A percentile compares a stretch with the other conserved stretches of the same genome.
Evolutionary conservation across 2,797 vertebrate species (phyloP).

Genomic region (Myotis pilosus): DNA sequence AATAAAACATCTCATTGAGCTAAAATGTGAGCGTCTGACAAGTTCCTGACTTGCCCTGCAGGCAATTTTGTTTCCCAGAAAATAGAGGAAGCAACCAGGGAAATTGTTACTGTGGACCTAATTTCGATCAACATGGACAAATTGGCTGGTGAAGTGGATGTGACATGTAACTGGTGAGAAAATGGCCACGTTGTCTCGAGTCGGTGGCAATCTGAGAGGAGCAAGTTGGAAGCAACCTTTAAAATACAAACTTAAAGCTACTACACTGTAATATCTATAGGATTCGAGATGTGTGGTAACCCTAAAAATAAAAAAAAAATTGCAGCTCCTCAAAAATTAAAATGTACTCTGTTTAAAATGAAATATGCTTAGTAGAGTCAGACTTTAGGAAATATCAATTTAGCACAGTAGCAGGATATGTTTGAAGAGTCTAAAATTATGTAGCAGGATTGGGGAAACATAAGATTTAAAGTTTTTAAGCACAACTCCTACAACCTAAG

Average conservation of each 20-base stretch:
- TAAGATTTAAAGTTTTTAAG: conserved; percentile 69
- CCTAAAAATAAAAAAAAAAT: conserved; percentile 37
- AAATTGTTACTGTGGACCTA: conserved; percentile 59
- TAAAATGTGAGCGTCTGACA: conserved; percentile 58
- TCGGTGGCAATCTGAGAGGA: not conserved
- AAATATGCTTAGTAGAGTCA: conserved; percentile 58
- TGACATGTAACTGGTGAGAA: conserved; percentile 34
- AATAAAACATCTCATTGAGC: conserved; percentile 66
- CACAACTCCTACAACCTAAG: conserved; percentile 71
- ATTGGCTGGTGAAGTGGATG: conserved; percentile 37
- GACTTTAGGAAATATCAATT: conserved; percentile 62
- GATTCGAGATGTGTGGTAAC: conserved; percentile 59
- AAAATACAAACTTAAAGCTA: not conserved
- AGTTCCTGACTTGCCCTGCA: conserved; percentile 53
- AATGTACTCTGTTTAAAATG: conserved; percentile 66
- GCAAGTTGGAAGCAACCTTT: conserved; percentile 25
- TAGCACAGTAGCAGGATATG: conserved; percentile 59
- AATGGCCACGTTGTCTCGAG: not conserved
- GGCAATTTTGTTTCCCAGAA: conserved; percentile 71
- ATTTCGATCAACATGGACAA: conserved; percentile 56
- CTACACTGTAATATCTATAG: not conserved
- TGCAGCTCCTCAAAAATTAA: conserved; percentile 61
- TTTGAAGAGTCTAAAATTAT: conserved; percentile 75
- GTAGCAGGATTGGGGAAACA: conserved; percentile 72
- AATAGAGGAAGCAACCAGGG: conserved; percentile 63